A percentile compares a stretch with the other conserved stretches of the same genome.
These are phyloP conservation scores for Albula goreensis DNA, from an alignment of 2,113 vertebrate genomes.

Conservation along the genomic window DNA sequence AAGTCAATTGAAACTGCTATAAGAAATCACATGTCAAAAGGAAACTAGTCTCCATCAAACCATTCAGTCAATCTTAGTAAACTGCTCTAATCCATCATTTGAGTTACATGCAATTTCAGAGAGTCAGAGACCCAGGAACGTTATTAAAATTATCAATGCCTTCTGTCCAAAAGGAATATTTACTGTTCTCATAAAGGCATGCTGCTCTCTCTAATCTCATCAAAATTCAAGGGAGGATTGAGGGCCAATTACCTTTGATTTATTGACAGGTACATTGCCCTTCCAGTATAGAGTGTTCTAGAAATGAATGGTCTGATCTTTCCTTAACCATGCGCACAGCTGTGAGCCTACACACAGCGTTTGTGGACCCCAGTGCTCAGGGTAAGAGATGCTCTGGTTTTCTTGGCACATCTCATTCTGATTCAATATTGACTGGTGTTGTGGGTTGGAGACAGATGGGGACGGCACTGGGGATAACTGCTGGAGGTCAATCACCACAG, in stretches of 20 bases:
- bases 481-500: conserved; percentile 5
- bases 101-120: background rate
- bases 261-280: background rate
- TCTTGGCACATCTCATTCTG: background rate
- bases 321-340: background rate
- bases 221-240: background rate
- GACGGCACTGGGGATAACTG: background rate
- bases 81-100: conserved; percentile 11
- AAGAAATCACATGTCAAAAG: background rate
- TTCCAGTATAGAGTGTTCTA: background rate
- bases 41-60: background rate
- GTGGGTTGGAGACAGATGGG: background rate
- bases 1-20: conserved; percentile 9
- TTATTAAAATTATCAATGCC: conserved; percentile 7
- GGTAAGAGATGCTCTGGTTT: background rate
- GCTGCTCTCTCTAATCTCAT: background rate
- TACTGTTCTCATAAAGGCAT: background rate
- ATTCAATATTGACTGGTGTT: background rate
- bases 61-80: background rate
- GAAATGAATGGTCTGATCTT: background rate
- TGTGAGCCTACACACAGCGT: background rate
- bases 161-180: conserved; percentile 5
- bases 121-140: background rate
- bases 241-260: conserved; percentile 3
- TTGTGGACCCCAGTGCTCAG: background rate